Percentiles rank a stretch among this genome's conserved stretches.
These are phyloP conservation scores for Nyctibius bracteatus DNA, from an alignment of 2,113 vertebrate species.

Conservation along the genomic window DNA sequence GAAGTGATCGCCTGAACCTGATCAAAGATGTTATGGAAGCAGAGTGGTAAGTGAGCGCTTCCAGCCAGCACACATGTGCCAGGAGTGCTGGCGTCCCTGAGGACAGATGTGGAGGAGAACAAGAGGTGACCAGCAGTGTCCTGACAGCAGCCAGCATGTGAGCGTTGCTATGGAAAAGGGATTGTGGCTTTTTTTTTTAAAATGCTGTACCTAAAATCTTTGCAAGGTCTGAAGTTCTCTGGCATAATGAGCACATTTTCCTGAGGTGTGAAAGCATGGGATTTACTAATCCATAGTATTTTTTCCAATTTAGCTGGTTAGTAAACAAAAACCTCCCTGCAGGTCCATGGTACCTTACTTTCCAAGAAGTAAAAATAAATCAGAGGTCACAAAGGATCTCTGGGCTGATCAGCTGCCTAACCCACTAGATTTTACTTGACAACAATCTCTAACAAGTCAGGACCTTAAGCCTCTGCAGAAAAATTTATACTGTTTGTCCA, in stretches of 20 bases:
- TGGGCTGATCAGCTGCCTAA: not conserved
- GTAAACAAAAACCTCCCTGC: not conserved
- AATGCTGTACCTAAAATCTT: not conserved
- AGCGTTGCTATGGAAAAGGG: not conserved
- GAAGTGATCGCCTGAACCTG: not conserved
- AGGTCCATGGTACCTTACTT: not conserved
- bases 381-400: not conserved
- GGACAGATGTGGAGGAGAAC: not conserved
- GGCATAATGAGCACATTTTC: not conserved
- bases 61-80: not conserved
- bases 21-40: not conserved
- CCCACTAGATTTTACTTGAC: not conserved
- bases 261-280: not conserved
- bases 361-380: not conserved
- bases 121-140: not conserved
- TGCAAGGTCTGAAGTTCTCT: not conserved
- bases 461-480: not conserved
- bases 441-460: not conserved
- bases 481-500: not conserved
- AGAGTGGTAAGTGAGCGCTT: not conserved
- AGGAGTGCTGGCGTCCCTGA: not conserved
- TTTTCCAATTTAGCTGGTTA: not conserved
- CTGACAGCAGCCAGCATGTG: not conserved
- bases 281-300: not conserved
- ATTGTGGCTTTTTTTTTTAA: not conserved